Evolutionary conservation across 2,113 vertebrate genomes (phyloP), one percentile per base, ranked within the genome.

Genomic region (Tragelaphus scriptus): DNA sequence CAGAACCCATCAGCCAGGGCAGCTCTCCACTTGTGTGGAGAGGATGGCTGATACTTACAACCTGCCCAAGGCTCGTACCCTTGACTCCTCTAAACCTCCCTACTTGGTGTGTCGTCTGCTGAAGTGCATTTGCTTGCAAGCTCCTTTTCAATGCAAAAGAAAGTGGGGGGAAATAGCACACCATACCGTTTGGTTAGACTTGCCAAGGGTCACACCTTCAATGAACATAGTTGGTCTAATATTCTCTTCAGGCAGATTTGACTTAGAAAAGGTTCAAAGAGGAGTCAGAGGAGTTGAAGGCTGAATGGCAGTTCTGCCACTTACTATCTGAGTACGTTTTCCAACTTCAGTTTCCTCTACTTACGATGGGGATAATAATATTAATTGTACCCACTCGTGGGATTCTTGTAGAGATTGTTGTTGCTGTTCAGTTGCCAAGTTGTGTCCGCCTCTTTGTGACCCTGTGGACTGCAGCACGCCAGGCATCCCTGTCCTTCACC

Each of bases 161-260:
- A 47, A 47, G 14, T n/a, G 2, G 3, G 2, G n/a, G 26, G 3
- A 51, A 80, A 53, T 3, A 14, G 3, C n/a, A 5, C 40, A 6
- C 19, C 1, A 0, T 0, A 2, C 0, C 2, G 1, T 36, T 30
- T 2, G 0, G 4, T 49, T 26, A 36, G 32, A 71, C 59, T 1
- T 56, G 63, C 68, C 11, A 15, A 71, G 51, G 25, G 1, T 75
- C 53, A 61, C 19, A 87, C 40, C 32, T 75, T 36, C 7, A 0
- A 3, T 40, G 36, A 23, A 55, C 51, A 8, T 15, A n/a, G 32
- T 26, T 13, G 77, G 47, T 26, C 6, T 19, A 19, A 19, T 6
- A 11, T 32, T 40, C 47, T 51, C 77, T n/a, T 85, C 30, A 3
- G 59, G 55, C 40, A 94, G 5, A 16, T 47, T 47, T n/a, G 85